A percentile compares a stretch with the other conserved stretches of the same genome.
Conservation (phyloP, 2,797 vertebrate genomes). For the Cichlasoma orientale region DNA sequence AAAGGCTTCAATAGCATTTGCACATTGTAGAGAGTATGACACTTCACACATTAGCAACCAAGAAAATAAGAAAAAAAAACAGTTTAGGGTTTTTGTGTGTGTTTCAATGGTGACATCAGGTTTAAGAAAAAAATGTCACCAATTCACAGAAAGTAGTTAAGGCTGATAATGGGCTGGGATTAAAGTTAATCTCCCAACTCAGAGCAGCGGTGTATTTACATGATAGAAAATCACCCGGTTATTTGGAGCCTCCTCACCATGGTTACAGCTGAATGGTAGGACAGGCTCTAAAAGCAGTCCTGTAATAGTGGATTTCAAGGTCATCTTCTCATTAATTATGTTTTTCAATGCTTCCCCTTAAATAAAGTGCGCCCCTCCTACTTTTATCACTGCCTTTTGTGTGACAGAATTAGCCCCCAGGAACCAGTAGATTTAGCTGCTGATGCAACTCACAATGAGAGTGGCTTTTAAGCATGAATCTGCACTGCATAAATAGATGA, state of each 20-base stretch:
- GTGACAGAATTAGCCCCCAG: conserved; percentile 55
- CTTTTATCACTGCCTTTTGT: conserved; percentile 67
- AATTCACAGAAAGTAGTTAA: conserved; percentile 35
- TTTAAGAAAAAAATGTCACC: conserved; percentile 33
- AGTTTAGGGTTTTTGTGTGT: conserved; percentile 18
- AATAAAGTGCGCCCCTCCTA: conserved; percentile 58
- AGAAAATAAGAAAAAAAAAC: neutral
- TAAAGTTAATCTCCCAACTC: conserved; percentile 53
- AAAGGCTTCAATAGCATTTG: neutral
- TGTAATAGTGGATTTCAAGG: conserved; percentile 70
- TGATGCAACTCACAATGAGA: conserved; percentile 48
- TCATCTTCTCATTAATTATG: conserved; percentile 78
- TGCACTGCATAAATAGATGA: neutral
- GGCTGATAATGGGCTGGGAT: conserved; percentile 51
- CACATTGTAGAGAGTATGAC: neutral
- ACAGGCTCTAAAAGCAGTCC: conserved; percentile 40
- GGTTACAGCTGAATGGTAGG: conserved; percentile 63
- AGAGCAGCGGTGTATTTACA: conserved; percentile 46
- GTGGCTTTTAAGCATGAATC: neutral
- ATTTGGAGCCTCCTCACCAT: conserved; percentile 64
- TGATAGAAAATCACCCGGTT: conserved; percentile 44
- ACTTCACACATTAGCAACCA: neutral
- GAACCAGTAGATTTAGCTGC: conserved; percentile 48
- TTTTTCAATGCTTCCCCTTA: conserved; percentile 67
- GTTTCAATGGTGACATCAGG: conserved; percentile 30